phyloP scores from a whole-genome alignment of 2,113 vertebrate species.

The Burhinus oedicnemus region DNA sequence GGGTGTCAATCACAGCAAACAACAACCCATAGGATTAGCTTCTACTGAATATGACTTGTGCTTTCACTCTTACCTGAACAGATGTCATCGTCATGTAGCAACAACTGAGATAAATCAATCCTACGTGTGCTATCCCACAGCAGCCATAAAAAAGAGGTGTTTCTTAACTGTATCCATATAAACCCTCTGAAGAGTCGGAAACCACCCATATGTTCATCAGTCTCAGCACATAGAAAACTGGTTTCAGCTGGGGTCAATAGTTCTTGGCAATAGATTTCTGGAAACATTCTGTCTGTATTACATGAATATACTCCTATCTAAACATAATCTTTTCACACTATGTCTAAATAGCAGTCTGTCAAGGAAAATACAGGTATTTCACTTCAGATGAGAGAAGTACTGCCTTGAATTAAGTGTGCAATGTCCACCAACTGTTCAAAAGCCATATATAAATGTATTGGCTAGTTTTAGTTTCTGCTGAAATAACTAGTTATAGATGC shows the following conservation, averaged over 20 bases:
- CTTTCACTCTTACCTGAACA: background rate
- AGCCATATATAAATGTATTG: background rate
- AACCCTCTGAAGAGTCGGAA: background rate
- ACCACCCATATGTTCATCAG: background rate
- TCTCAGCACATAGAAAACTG: background rate
- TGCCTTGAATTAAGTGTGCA: background rate
- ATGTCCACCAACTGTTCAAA: background rate
- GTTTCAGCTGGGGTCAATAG: background rate
- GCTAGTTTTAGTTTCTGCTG: background rate
- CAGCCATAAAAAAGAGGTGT: background rate
- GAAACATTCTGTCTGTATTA: background rate
- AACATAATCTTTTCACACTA: background rate
- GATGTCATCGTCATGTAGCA: background rate
- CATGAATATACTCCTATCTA: background rate
- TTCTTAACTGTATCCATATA: background rate
- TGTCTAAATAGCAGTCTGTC: background rate
- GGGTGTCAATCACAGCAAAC: background rate
- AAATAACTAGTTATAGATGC: background rate
- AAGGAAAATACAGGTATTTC: background rate
- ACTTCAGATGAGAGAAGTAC: background rate
- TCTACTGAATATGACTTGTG: background rate
- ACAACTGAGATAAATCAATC: background rate
- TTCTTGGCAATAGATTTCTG: background rate
- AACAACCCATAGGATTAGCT: background rate
- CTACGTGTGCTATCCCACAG: background rate